Base-by-base conservation (phyloP, 2,113 vertebrate species). In the Oostethus manadensis region DNA sequence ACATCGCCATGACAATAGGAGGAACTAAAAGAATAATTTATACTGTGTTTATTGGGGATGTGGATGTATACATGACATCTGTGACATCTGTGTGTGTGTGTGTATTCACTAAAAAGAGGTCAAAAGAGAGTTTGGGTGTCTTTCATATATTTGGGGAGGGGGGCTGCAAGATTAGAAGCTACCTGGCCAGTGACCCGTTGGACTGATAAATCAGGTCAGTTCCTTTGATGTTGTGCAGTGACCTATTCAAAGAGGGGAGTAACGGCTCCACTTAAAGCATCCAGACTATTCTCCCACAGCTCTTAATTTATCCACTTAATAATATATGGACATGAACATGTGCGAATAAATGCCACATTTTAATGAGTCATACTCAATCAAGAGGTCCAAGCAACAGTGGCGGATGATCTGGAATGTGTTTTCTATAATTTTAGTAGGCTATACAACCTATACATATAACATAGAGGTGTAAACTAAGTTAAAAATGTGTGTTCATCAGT, bases 221-320 rank as follows among this genome's bases (percentile, higher is more conserved):
- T 33, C 78, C 62, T 86, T 79, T 86, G 83, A 86, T 73, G 80
- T 23, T 46, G 80, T 54, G 59, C 77, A 62, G 26, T 60, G 80
- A 78, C 67, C 75, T 73, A 60, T 80, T 63, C 42, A 60, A 79
- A 84, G 80, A 84, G 63, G 82, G 13, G 71, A 58, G 64, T 1
- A 23, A 45, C 71, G 83, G 83, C 85, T 70, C 26, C 3, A 47
- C 55, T 40, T 15, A 56, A 35, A 58, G 51, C 53, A 63, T 45
- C 23, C 51, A 7, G 71, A 58, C 62, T 49, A 23, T 47, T 44
- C 60, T 47, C 42, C 46, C n/a, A 10, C 43, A 51, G 42, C 49
- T 56, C 51, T 62, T 80, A 70, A 76, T 77, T 78, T 78, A 74
- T 75, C 68, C 35, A 4, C 16, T 22, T 71, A 58, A 68, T 63